Base-by-base conservation (phyloP, 2,888 invertebrate species). In the Drosophila yooni region DNA sequence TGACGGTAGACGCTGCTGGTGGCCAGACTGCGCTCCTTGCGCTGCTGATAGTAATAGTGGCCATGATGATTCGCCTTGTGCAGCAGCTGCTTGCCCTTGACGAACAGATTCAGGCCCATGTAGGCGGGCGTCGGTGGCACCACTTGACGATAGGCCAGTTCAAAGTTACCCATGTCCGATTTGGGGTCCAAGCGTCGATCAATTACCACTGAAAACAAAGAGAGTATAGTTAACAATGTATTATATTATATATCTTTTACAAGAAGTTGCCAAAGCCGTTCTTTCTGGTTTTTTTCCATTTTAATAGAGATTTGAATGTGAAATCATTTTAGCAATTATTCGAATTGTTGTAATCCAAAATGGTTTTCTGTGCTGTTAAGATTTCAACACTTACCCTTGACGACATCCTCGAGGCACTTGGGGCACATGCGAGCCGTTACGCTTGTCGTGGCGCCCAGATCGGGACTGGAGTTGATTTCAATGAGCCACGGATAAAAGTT, bases 401-500 rank as follows among this genome's bases (percentile, higher is more conserved):
- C 94, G 5, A 97, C 95, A 93, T 99, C 98, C 91, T 98, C 97
- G 72, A 98, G 94, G 70, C 97, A 97, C 91, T 96, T 96, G 11
- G 97, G 96, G 91, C 98, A 98, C 90, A 99, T 94, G 58, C 96
- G 94, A 0, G 97, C 96, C 0, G 98, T 99, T 1, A 98, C 97
- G 74, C 96, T 97, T 0, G 98, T 98, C 0, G 97, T 97, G n/a
- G 96, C 95, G 18, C 97, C 97, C 94, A 99, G 95, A 93, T 98
- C 97, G 0, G 99, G 98, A 93, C 98, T 97, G 11, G 97, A 97
- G 92, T 99, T 99, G 79, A 99, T 98, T 93, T 99, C 99, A 80
- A 99, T 96, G 3, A 99, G 94, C 98, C 98, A 98, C 0, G 98
- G 98, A 36, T 96, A 95, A 84, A 96, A 96, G 88, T 97, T 96